Percentiles rank a stretch among this genome's conserved stretches.
These are phyloP conservation scores for Cataglyphis hispanica DNA, from an alignment of 1,140 invertebrate species.

Conservation along the genomic window DNA sequence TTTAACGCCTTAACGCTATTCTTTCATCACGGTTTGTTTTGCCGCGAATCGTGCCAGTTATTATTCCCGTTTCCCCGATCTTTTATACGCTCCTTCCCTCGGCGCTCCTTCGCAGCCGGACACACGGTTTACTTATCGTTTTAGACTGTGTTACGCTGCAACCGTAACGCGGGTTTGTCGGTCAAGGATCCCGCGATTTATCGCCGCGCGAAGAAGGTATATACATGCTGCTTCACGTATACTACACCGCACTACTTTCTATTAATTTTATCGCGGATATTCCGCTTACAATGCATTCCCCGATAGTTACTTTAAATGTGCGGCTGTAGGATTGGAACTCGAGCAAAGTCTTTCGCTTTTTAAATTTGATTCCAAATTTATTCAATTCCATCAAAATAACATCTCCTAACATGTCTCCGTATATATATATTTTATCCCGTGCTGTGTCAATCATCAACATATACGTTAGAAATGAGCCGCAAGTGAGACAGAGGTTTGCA, in stretches of 20 bases:
- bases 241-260: conserved; percentile 12
- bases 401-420: not conserved
- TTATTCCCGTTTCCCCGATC: conserved; percentile 57
- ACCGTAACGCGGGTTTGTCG: conserved; percentile 24
- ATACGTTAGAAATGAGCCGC: not conserved
- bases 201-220: conserved; percentile 34
- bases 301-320: not conserved
- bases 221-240: not conserved
- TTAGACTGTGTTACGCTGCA: not conserved
- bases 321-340: not conserved
- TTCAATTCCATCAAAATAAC: not conserved
- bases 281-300: not conserved
- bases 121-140: conserved; percentile 32
- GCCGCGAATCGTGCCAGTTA: too few species aligned
- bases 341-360: conserved; percentile 19
- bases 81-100: conserved; percentile 26
- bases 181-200: conserved; percentile 62
- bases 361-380: conserved; percentile 1
- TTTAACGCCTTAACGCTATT: too few species aligned
- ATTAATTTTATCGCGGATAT: not conserved
- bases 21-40: too few species aligned
- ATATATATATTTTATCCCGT: not conserved
- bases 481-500: conserved; percentile 7
- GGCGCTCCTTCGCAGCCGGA: conserved; percentile 8
- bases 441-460: not conserved